Percentiles rank a stretch among this genome's conserved stretches.
phyloP scores from a whole-genome alignment of 2,888 invertebrate species.

The Megaustenia siamemsis region DNA sequence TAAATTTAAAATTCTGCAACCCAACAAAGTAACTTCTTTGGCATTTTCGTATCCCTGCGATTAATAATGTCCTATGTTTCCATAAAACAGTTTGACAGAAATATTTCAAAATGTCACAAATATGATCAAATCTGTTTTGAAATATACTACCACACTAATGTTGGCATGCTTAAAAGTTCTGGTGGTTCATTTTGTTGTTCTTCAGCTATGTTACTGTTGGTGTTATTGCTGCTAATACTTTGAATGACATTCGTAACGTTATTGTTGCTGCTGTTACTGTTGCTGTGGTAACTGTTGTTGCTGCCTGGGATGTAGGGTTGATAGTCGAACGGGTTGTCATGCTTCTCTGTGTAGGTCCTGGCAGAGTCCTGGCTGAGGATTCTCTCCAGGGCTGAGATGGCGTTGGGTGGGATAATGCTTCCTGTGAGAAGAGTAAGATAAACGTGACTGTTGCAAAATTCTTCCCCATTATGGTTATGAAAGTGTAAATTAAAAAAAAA shows the following conservation, averaged over 20 bases:
- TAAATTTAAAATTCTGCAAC: no score
- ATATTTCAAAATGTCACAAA: not conserved
- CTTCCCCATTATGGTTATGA: no score
- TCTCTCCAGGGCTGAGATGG: slow-evolving; percentile 72
- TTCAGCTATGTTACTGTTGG: not conserved
- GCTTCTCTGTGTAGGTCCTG: slow-evolving; percentile 69
- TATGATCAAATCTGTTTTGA: not conserved
- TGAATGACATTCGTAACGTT: not conserved
- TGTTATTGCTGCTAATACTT: slow-evolving; percentile 10
- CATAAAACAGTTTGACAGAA: no score
- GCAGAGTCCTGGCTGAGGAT: slow-evolving; percentile 71
- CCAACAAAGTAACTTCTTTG: no score
- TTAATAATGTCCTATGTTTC: no score
- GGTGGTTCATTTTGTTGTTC: slow-evolving; percentile 34
- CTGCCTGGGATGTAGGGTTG: slow-evolving; percentile 51
- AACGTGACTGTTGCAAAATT: no score
- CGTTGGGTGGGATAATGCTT: slow-evolving; percentile 77
- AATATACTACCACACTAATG: slow-evolving; percentile 58
- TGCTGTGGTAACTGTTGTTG: slow-evolving; percentile 3
- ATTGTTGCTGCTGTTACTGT: slow-evolving; percentile 1
- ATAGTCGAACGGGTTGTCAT: slow-evolving; percentile 63
- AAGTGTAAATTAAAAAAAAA: no score
- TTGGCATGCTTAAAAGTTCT: slow-evolving; percentile 69
- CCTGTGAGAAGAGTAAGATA: slow-evolving; percentile 78
- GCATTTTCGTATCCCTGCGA: no score